phyloP scores from a whole-genome alignment of 2,113 vertebrate species.

The Pitta sordida region DNA sequence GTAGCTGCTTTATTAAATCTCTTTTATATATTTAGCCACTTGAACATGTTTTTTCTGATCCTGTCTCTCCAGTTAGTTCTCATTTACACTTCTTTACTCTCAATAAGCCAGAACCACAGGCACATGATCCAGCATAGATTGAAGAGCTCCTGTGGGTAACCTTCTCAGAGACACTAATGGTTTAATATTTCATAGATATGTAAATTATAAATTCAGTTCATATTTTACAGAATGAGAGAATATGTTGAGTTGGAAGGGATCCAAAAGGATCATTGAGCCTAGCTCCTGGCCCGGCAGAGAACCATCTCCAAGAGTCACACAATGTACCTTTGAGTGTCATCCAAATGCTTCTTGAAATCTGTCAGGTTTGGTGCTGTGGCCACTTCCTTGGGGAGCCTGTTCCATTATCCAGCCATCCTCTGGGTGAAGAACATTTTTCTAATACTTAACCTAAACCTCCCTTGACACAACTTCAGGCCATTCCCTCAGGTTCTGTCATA shows the following conservation, averaged over 20 bases:
- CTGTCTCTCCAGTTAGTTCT: background rate
- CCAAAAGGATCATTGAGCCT: background rate
- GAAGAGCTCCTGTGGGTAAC: background rate
- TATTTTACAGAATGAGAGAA: background rate
- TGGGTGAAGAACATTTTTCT: background rate
- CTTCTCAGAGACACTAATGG: background rate
- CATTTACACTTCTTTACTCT: background rate
- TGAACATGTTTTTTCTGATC: background rate
- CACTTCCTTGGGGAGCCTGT: background rate
- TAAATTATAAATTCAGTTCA: background rate
- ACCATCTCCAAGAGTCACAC: background rate
- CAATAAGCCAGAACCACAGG: background rate
- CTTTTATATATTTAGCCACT: background rate
- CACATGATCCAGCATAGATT: accelerated
- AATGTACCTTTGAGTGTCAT: background rate
- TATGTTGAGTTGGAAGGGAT: background rate
- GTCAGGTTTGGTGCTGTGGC: background rate
- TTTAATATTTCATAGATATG: conserved; percentile 4
- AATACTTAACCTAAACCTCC: background rate
- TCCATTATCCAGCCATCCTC: background rate
- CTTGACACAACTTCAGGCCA: background rate
- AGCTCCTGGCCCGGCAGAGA: background rate
- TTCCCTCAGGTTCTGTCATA: background rate
- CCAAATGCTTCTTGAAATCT: background rate
- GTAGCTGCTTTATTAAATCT: background rate